Conservation (phyloP, 2,113 vertebrate species). For the Heptranchias perlo region DNA sequence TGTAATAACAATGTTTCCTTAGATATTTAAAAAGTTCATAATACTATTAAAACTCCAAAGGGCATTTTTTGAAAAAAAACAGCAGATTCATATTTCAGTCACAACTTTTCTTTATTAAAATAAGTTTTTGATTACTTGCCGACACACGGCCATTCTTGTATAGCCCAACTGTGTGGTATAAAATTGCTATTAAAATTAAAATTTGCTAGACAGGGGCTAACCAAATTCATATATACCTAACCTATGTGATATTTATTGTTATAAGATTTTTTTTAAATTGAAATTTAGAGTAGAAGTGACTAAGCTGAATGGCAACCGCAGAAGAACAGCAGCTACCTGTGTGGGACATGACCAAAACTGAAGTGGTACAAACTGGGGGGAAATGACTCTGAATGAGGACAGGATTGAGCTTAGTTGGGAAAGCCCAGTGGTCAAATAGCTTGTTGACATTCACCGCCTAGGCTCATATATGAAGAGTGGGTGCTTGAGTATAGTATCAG, state of each 20-base stretch:
- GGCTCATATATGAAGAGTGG: too few relatives aligned
- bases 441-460: not conserved
- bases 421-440: not conserved
- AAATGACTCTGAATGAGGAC: not conserved
- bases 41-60: not conserved
- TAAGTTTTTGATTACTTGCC: not conserved
- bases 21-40: not conserved
- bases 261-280: too few relatives aligned
- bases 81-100: not conserved
- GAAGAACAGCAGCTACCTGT: not conserved
- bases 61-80: not conserved
- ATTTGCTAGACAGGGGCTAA: not conserved
- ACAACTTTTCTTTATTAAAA: not conserved
- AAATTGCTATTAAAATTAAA: not conserved
- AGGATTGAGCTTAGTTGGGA: not conserved
- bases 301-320: not conserved
- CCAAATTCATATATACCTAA: not conserved
- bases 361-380: not conserved
- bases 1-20: not conserved
- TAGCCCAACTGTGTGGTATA: not conserved
- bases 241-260: too few relatives aligned
- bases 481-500: too few relatives aligned
- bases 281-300: too few relatives aligned
- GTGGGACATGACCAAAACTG: not conserved
- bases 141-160: too few relatives aligned